Percentiles rank a stretch among this genome's conserved stretches.
Evolutionary conservation across 2,888 invertebrate genomes (phyloP).

Genomic region (Pandemis corylana): DNA sequence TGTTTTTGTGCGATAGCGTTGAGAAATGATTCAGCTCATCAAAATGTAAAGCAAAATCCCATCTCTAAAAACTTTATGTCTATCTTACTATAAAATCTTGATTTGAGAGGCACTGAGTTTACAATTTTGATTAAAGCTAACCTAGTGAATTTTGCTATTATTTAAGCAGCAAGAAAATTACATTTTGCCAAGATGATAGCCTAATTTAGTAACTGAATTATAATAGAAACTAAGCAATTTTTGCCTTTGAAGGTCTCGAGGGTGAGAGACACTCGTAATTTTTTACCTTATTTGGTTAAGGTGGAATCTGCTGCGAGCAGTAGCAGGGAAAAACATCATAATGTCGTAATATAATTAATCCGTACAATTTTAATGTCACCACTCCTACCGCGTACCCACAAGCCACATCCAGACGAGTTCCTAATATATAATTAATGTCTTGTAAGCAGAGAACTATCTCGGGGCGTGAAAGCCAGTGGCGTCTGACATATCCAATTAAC

Average conservation of each 20-base stretch:
- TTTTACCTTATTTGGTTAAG: background rate
- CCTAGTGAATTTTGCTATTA: no score
- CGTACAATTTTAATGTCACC: constrained; percentile 37
- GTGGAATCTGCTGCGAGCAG: background rate
- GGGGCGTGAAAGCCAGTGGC: constrained; percentile 78
- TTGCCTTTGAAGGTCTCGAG: background rate
- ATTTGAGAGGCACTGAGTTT: constrained; percentile 1
- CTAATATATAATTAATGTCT: constrained; percentile 76
- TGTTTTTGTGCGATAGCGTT: constrained; percentile 66
- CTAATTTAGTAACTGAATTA: background rate
- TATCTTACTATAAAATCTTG: constrained; percentile 24
- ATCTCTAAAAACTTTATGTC: constrained; percentile 22
- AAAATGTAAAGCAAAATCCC: constrained; percentile 26
- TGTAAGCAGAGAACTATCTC: constrained; percentile 77
- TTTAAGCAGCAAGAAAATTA: background rate
- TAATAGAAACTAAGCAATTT: no score
- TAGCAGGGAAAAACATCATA: background rate
- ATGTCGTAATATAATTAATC: constrained; percentile 28
- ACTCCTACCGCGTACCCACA: constrained; percentile 10
- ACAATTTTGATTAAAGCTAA: background rate
- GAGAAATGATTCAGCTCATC: constrained; percentile 64
- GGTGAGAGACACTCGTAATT: background rate
- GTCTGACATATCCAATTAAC: constrained; percentile 84
- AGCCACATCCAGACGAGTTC: constrained; percentile 57
- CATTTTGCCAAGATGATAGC: background rate